A percentile compares a stretch with the other conserved stretches of the same genome.
phyloP scores from a whole-genome alignment of 2,113 vertebrate genomes.

The Cyprinodon tularosa region DNA sequence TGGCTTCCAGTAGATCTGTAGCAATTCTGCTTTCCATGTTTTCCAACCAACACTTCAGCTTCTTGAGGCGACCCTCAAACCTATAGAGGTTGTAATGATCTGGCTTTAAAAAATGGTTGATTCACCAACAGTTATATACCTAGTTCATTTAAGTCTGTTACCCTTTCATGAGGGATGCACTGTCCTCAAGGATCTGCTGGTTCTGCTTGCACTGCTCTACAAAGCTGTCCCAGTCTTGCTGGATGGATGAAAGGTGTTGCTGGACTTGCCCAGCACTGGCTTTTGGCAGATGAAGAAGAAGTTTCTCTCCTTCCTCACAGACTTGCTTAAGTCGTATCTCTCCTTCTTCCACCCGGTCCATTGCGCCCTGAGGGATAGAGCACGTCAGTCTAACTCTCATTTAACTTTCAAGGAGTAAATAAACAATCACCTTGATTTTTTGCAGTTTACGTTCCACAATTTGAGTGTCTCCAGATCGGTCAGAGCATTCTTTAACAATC shows the following conservation, averaged over 20 bases:
- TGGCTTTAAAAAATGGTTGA: not conserved
- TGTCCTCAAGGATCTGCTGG: conserved; percentile 88
- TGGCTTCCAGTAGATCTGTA: conserved; percentile 85
- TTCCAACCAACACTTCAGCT: conserved; percentile 87
- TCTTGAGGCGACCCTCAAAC: conserved; percentile 90
- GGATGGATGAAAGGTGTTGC: conserved; percentile 88
- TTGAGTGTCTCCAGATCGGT: conserved; percentile 89
- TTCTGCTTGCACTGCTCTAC: conserved; percentile 88
- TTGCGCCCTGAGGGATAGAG: conserved; percentile 76
- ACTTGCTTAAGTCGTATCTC: conserved; percentile 85
- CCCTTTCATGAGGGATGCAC: conserved; percentile 82
- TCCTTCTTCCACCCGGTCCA: conserved; percentile 87
- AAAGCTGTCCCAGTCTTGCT: conserved; percentile 91
- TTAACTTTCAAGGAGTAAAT: not conserved
- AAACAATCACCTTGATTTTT: conserved; percentile 86
- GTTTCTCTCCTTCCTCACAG: conserved; percentile 89
- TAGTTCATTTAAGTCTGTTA: conserved; percentile 32
- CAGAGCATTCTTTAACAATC: conserved; percentile 87
- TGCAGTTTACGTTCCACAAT: conserved; percentile 88
- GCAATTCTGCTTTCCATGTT: conserved; percentile 89
- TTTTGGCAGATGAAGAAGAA: conserved; percentile 88
- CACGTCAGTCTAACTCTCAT: not conserved
- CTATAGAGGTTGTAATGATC: conserved; percentile 62
- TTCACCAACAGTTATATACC: not conserved
- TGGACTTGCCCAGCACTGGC: conserved; percentile 86